A percentile compares a stretch with the other conserved stretches of the same genome.
These are phyloP conservation scores for Molanna angustata DNA, from an alignment of 2,888 invertebrate genomes.

Conservation along the genomic window DNA sequence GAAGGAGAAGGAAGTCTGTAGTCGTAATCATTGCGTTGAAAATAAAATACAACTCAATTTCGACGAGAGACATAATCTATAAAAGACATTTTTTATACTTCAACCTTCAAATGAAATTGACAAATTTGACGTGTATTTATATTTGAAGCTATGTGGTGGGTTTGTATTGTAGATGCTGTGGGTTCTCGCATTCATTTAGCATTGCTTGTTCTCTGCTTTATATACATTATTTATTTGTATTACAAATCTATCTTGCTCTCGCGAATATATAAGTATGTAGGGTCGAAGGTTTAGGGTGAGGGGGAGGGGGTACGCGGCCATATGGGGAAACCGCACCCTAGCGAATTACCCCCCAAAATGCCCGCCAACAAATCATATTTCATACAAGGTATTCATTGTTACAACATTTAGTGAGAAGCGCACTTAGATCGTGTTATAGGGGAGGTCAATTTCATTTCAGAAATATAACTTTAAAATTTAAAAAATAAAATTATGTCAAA, in stretches of 20 bases:
- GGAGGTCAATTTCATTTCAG: no score
- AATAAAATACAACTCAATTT: no score
- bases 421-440: slow-evolving; percentile 17
- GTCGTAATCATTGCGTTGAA: no score
- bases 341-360: slow-evolving; percentile 41
- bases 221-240: slow-evolving; percentile 31
- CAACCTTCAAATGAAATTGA: no score
- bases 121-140: no score
- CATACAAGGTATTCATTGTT: slow-evolving; percentile 36
- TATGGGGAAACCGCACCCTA: slow-evolving; percentile 32
- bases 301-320: slow-evolving; percentile 21
- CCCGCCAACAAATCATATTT: slow-evolving; percentile 55
- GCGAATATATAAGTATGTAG: not conserved
- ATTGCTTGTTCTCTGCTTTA: slow-evolving; percentile 30
- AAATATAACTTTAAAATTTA: no score
- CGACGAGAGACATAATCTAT: no score
- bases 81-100: no score
- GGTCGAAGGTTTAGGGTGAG: not conserved
- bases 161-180: no score
- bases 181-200: slow-evolving; percentile 32
- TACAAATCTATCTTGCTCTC: slow-evolving; percentile 27
- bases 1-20: no score
- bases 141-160: no score
- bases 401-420: slow-evolving; percentile 28
- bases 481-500: no score